A percentile compares a stretch with the other conserved stretches of the same genome.
These are phyloP conservation scores for Cyclophora punctaria DNA, from an alignment of 2,888 invertebrate genomes.

Conservation along the genomic window DNA sequence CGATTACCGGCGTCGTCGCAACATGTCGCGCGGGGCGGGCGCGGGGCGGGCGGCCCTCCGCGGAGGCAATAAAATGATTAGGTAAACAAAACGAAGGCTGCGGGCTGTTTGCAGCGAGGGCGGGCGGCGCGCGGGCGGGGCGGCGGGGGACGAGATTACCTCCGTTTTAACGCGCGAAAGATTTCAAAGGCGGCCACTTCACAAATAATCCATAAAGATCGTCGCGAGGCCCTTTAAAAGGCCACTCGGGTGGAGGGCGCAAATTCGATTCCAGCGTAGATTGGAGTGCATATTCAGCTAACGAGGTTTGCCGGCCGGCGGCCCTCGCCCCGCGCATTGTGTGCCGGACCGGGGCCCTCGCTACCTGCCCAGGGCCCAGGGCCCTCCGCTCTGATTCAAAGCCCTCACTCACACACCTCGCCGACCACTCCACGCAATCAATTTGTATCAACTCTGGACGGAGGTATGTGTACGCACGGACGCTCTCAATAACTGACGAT, in stretches of 20 bases:
- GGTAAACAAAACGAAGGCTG: constrained; percentile 63
- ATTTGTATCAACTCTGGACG: no score
- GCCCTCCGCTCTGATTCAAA: not conserved
- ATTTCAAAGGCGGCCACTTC: constrained; percentile 72
- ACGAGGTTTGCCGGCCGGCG: constrained; percentile 45
- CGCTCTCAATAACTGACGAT: constrained; percentile 16
- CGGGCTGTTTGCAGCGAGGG: constrained; percentile 38
- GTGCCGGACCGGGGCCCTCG: not conserved
- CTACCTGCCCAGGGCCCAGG: not conserved
- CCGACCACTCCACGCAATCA: not conserved
- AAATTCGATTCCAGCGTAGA: constrained; percentile 62
- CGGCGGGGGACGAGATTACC: constrained; percentile 56
- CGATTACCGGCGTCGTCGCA: constrained; percentile 30
- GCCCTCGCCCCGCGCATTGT: constrained; percentile 5
- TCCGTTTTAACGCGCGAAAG: constrained; percentile 73
- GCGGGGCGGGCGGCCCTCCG: constrained; percentile 15
- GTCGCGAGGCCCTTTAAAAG: constrained; percentile 45
- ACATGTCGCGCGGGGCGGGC: constrained; percentile 14
- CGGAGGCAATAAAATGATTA: constrained; percentile 61
- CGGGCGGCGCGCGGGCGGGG: constrained; percentile 17
- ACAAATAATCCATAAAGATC: constrained; percentile 71
- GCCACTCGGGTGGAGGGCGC: constrained; percentile 41
- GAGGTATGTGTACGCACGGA: no score
- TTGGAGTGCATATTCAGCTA: constrained; percentile 69
- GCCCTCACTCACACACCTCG: not conserved